Evolutionary conservation across 1,140 invertebrate genomes (phyloP).

Genomic region (Wasmannia auropunctata): DNA sequence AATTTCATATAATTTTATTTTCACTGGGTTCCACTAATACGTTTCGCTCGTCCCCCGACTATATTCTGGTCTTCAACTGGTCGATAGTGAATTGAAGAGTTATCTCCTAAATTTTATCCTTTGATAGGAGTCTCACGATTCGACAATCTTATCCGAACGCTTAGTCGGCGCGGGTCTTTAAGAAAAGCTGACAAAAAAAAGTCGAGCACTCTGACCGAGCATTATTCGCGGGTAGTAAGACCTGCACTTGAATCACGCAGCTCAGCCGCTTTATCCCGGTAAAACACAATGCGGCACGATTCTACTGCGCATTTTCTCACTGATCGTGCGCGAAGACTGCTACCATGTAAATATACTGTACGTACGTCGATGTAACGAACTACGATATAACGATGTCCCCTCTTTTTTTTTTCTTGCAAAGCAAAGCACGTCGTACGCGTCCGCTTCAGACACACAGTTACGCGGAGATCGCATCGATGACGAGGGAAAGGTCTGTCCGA

Average conservation of each 20-base stretch:
- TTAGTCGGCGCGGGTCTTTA: not conserved
- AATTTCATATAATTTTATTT: not conserved
- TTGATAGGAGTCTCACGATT: not conserved
- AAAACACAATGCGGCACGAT: conserved; percentile 30
- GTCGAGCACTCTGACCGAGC: conserved; percentile 5
- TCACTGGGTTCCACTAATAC: not conserved
- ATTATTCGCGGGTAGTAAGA: conserved; percentile 8
- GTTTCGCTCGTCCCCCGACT: not conserved
- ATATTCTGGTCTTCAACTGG: not conserved
- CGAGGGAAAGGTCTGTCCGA: not conserved
- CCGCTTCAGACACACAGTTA: conserved; percentile 2
- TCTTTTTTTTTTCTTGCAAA: not conserved
- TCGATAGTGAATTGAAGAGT: not conserved
- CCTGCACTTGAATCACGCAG: not conserved
- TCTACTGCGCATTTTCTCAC: conserved; percentile 33
- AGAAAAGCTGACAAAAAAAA: conserved; percentile 43
- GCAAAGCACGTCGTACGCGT: not conserved
- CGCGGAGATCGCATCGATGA: not conserved
- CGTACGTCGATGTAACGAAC: conserved; percentile 22
- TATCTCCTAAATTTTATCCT: not conserved
- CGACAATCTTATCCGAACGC: conserved; percentile 14
- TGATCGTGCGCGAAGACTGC: conserved; percentile 13
- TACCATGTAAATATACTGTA: conserved; percentile 44
- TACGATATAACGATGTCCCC: conserved; percentile 5
- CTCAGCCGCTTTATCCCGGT: conserved; percentile 8